Percentiles rank a stretch among this genome's conserved stretches.
Evolutionary conservation across 2,113 vertebrate species (phyloP).

Genomic region (Fulmarus glacialis): DNA sequence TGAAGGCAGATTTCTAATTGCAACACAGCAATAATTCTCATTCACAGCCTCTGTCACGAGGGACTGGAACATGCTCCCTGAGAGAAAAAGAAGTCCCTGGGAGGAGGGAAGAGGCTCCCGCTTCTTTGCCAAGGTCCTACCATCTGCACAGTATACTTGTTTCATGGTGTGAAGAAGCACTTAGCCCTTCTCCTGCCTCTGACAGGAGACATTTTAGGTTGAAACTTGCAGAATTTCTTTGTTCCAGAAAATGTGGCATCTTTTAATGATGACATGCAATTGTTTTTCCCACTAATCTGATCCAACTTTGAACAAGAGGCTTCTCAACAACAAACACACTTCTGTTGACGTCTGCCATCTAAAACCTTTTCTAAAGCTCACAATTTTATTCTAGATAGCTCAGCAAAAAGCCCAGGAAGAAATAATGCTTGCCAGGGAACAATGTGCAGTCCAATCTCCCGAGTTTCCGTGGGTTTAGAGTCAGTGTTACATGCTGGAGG

Average conservation of each 20-base stretch:
- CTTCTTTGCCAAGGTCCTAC: neutral
- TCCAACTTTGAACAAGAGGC: neutral
- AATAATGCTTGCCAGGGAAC: neutral
- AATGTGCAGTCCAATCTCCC: neutral
- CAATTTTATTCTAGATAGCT: neutral
- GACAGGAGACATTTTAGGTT: neutral
- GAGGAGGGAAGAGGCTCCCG: neutral
- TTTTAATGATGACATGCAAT: neutral
- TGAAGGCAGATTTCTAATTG: neutral
- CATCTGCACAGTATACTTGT: neutral
- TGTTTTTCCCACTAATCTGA: neutral
- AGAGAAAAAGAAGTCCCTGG: neutral
- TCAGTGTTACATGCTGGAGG: neutral
- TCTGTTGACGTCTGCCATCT: neutral
- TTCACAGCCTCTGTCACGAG: neutral
- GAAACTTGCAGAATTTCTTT: neutral
- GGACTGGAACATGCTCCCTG: neutral
- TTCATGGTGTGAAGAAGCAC: neutral
- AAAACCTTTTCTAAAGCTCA: neutral
- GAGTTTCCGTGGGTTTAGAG: neutral
- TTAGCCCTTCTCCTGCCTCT: neutral
- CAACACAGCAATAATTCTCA: neutral
- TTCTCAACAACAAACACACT: neutral
- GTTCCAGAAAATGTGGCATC: neutral
- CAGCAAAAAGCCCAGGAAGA: constrained; percentile 1